Conservation (phyloP, 2,797 vertebrate species). For the Distichodus sexfasciatus region DNA sequence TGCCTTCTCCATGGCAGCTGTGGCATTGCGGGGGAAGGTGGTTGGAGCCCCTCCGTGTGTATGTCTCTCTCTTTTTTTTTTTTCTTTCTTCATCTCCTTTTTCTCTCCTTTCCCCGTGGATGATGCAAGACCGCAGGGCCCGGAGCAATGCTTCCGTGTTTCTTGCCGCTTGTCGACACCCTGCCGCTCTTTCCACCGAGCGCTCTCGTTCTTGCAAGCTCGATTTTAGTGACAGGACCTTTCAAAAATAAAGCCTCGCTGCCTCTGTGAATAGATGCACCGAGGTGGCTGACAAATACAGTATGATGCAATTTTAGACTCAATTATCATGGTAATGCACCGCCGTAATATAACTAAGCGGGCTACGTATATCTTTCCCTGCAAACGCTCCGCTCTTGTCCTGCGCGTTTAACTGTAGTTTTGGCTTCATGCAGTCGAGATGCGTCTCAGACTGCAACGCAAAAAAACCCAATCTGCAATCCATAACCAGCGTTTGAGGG, state of each 20-base stretch:
- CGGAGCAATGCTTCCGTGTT: conserved; percentile 72
- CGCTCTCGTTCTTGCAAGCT: conserved; percentile 74
- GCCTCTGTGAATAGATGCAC: conserved; percentile 73
- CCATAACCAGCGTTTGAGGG: conserved; percentile 61
- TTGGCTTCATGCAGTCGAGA: conserved; percentile 72
- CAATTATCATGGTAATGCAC: conserved; percentile 78
- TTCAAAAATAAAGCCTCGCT: conserved; percentile 73
- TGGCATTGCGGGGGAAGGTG: conserved; percentile 45
- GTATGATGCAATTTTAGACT: conserved; percentile 82
- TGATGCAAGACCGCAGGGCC: conserved; percentile 78
- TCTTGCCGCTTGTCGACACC: conserved; percentile 69
- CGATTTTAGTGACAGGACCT: conserved; percentile 76
- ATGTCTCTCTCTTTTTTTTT: conserved; percentile 55
- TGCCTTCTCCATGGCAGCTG: conserved; percentile 42
- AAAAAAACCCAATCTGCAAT: conserved; percentile 48
- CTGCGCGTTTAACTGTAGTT: conserved; percentile 65
- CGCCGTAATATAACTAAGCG: conserved; percentile 62
- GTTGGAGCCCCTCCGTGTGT: conserved; percentile 56
- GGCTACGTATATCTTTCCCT: conserved; percentile 67
- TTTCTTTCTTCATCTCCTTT: conserved; percentile 44
- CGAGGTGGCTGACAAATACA: conserved; percentile 70
- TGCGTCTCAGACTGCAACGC: conserved; percentile 74
- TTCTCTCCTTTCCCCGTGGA: conserved; percentile 64
- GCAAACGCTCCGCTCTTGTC: conserved; percentile 73
- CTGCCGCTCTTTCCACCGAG: conserved; percentile 71